A percentile compares a stretch with the other conserved stretches of the same genome.
These are phyloP conservation scores for Chionoecetes opilio DNA, from an alignment of 1,140 invertebrate genomes.

Conservation along the genomic window DNA sequence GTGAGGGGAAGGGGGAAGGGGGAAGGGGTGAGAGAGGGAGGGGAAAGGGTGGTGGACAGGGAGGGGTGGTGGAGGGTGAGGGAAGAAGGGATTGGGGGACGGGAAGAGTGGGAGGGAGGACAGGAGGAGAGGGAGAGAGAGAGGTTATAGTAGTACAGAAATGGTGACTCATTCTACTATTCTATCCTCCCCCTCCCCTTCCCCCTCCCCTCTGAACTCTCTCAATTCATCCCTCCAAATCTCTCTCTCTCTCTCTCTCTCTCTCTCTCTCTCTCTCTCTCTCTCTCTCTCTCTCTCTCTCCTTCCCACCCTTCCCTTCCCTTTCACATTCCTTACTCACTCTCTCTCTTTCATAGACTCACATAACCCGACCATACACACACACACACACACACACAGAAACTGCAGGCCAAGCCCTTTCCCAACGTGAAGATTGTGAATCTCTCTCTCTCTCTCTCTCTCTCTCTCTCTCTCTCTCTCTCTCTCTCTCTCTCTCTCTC, in stretches of 20 bases:
- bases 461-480: slow-evolving; percentile 10
- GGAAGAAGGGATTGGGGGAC: background rate
- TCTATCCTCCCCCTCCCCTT: background rate
- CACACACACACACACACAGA: no score
- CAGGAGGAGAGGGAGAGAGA: background rate
- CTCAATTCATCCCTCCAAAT: background rate
- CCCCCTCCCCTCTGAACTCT: background rate
- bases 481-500: slow-evolving; percentile 27
- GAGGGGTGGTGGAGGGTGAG: background rate
- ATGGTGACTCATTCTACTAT: slow-evolving; percentile 9
- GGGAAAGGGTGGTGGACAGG: background rate
- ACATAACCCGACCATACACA: no score
- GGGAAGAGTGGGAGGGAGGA: background rate
- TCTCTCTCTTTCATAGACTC: no score
- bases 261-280: slow-evolving; percentile 11
- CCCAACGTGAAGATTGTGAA: no score
- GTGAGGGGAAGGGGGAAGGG: background rate
- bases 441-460: no score
- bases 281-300: no score
- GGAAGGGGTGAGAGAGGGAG: background rate
- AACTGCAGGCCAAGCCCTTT: no score
- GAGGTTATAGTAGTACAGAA: no score
- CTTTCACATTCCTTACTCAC: no score
- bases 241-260: slow-evolving; percentile 27
- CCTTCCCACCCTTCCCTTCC: no score